These are phyloP conservation scores for Panurus biarmicus DNA, from an alignment of 2,113 vertebrate genomes.

Conservation along the genomic window DNA sequence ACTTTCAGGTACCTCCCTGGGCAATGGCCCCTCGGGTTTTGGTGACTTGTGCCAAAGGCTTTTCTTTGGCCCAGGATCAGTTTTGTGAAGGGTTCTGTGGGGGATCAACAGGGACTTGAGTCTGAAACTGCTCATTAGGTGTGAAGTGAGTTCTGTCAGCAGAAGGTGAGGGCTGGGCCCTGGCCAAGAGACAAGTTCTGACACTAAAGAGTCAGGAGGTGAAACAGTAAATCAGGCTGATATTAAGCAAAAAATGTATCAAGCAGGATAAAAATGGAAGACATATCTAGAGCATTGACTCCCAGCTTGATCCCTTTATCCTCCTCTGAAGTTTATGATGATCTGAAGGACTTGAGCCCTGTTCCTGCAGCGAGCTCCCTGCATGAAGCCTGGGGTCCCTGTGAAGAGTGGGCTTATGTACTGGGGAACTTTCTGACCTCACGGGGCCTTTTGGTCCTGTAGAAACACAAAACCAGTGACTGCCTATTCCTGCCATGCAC, in stretches of 20 bases:
- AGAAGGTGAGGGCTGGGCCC: background rate
- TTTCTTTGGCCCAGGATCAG: background rate
- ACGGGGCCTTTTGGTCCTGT: background rate
- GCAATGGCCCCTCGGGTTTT: background rate
- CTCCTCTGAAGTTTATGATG: background rate
- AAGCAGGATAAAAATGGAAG: background rate
- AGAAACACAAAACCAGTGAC: accelerated
- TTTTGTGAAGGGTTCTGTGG: background rate
- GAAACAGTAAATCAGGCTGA: background rate
- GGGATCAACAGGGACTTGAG: background rate
- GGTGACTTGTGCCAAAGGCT: background rate
- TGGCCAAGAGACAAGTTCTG: background rate
- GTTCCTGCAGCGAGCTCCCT: background rate
- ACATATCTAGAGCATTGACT: background rate
- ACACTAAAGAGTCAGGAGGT: background rate
- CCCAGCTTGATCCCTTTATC: background rate
- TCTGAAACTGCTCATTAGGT: background rate
- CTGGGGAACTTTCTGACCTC: background rate
- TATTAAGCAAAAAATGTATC: background rate
- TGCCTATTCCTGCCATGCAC: background rate
- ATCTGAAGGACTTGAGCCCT: background rate
- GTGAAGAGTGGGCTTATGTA: background rate
- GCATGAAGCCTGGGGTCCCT: background rate
- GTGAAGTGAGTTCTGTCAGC: background rate
- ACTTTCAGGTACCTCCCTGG: background rate